Percentiles rank a stretch among this genome's conserved stretches.
These are phyloP conservation scores for Kryptolebias ocellatus DNA, from an alignment of 2,797 vertebrate species.

Conservation along the genomic window DNA sequence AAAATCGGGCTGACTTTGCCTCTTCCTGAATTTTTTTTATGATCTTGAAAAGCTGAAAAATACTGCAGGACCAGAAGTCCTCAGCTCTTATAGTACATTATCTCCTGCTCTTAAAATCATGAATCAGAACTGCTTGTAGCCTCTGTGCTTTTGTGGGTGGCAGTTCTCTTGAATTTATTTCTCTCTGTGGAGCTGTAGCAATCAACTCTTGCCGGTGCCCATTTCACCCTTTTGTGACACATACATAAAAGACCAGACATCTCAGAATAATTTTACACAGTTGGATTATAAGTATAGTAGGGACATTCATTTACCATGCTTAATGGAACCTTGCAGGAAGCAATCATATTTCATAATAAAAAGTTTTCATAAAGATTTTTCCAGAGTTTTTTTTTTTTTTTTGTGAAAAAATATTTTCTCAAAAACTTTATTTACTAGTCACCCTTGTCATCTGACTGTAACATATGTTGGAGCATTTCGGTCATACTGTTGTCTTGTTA, in stretches of 20 bases:
- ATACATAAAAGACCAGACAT: conserved; percentile 55
- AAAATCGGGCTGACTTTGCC: conserved; percentile 28
- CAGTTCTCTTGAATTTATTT: conserved; percentile 37
- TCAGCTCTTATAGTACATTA: conserved; percentile 16
- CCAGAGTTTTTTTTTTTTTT: background rate
- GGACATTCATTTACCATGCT: conserved; percentile 51
- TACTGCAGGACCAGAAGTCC: conserved; percentile 22
- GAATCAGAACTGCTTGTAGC: conserved; percentile 37
- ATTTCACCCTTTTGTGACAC: conserved; percentile 42
- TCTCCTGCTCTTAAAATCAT: conserved; percentile 23
- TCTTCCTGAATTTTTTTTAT: conserved; percentile 32
- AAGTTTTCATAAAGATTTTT: conserved; percentile 35
- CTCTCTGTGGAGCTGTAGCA: conserved; percentile 16
- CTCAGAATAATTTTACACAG: conserved; percentile 73
- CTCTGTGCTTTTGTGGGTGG: conserved; percentile 32
- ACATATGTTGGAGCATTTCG: background rate
- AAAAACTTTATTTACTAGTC: background rate
- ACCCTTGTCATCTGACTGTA: background rate
- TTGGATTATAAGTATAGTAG: conserved; percentile 65
- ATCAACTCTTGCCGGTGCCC: conserved; percentile 28
- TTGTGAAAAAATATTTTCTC: background rate
- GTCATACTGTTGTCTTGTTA: conserved; percentile 19
- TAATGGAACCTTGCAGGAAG: conserved; percentile 58
- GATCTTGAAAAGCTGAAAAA: conserved; percentile 27
- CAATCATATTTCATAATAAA: conserved; percentile 42